Percentiles rank a stretch among this genome's conserved stretches.
These are phyloP conservation scores for Orius insidiosus DNA, from an alignment of 1,140 invertebrate genomes.

Conservation along the genomic window DNA sequence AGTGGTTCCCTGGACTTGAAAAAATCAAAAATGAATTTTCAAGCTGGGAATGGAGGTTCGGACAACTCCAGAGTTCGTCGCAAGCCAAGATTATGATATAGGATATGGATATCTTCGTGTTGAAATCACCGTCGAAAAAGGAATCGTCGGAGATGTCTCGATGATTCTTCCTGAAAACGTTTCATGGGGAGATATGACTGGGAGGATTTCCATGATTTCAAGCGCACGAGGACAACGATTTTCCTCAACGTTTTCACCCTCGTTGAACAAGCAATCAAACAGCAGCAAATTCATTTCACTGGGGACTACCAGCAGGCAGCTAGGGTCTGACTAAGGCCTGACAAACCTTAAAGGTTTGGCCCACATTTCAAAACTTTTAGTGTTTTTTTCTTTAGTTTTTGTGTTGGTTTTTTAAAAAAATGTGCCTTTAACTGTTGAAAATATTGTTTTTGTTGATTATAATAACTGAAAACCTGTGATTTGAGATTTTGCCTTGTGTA, in stretches of 20 bases:
- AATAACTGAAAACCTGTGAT: no score
- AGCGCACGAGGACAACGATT: slow-evolving; percentile 2
- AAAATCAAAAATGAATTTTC: slow-evolving; percentile 42
- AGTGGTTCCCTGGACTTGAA: slow-evolving; percentile 59
- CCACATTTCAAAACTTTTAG: no score
- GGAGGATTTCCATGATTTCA: slow-evolving; percentile 1
- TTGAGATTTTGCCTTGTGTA: no score
- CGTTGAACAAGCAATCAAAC: slow-evolving; percentile 1
- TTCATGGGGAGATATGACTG: slow-evolving; percentile 7
- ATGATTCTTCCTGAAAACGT: slow-evolving; percentile 18
- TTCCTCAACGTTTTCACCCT: not conserved
- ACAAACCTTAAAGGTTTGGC: no score
- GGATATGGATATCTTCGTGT: slow-evolving; percentile 11
- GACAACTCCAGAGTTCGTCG: slow-evolving; percentile 70
- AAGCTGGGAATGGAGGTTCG: slow-evolving; percentile 77
- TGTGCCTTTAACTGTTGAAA: no score
- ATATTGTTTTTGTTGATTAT: no score
- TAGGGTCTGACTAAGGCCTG: not conserved
- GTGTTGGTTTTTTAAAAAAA: no score
- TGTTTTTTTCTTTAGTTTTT: no score
- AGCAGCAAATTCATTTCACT: slow-evolving; percentile 1
- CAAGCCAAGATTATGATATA: slow-evolving; percentile 23
- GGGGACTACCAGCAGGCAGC: not conserved
- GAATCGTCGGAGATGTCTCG: slow-evolving; percentile 19
- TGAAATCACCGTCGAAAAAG: slow-evolving; percentile 18